These are phyloP conservation scores for Temnothorax unifasciatus DNA, from an alignment of 2,888 invertebrate genomes.

Conservation along the genomic window DNA sequence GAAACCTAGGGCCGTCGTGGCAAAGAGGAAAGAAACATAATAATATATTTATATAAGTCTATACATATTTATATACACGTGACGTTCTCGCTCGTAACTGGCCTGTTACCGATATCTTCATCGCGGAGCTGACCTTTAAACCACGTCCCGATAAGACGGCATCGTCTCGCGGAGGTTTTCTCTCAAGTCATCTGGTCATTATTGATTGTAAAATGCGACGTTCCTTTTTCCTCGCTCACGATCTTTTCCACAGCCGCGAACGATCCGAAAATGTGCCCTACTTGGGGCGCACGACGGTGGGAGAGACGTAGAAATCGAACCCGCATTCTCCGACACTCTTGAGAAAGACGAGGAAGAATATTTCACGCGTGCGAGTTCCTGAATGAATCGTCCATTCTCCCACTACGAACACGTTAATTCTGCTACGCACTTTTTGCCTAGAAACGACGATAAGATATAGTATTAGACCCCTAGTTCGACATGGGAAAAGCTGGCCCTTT, in stretches of 20 bases:
- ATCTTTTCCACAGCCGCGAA: background rate
- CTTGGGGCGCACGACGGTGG: background rate
- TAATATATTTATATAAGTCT: slow-evolving; percentile 55
- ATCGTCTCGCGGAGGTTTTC: slow-evolving; percentile 69
- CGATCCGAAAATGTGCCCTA: background rate
- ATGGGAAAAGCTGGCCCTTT: background rate
- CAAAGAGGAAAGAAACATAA: slow-evolving; percentile 56
- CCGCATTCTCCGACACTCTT: background rate
- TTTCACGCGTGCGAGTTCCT: background rate
- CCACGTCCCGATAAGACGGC: slow-evolving; percentile 78
- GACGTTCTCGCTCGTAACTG: slow-evolving; percentile 67
- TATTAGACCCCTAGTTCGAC: background rate
- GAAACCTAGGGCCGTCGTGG: slow-evolving; percentile 25
- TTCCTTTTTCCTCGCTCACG: slow-evolving; percentile 5
- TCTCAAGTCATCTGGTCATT: slow-evolving; percentile 66
- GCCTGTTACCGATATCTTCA: slow-evolving; percentile 79
- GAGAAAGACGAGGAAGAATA: background rate
- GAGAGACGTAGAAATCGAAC: background rate
- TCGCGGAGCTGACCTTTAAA: slow-evolving; percentile 82
- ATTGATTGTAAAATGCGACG: slow-evolving; percentile 52
- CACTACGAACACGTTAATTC: background rate
- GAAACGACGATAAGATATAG: background rate
- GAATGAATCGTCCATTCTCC: slow-evolving; percentile 14
- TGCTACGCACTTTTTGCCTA: slow-evolving; percentile 17
- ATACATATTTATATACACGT: slow-evolving; percentile 60